Base-by-base conservation (phyloP, 2,797 vertebrate species). In the Tachyglossus aculeatus region DNA sequence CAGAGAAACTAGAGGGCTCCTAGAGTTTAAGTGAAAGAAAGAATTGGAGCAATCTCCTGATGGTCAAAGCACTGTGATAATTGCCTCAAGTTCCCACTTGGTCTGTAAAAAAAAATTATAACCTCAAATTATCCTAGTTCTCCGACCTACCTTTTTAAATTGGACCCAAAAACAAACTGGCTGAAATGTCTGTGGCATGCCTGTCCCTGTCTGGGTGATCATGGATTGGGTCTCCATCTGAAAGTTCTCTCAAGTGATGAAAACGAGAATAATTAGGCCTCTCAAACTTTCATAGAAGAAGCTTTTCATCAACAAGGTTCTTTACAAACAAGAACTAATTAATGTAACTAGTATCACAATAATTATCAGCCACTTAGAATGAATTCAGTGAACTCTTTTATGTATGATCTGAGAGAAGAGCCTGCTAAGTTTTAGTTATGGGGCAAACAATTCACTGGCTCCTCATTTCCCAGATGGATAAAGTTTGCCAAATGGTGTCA, bases 291-390 rank as follows among this genome's bases (percentile, higher is more conserved):
- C 38, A 50, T 16, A 8, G 32, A 63, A 41, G 25, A 66, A 12
- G 24, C 44, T 65, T 32, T 25, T 62, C 68, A 59, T 32, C 24
- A 7, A 24, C 9, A 22, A 52, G 18, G 13, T 9, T 64, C 31
- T 32, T 71, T 61, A 5, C 65, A 81, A 83, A 66, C 22, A 72
- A 16, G 52, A 47, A 32, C 3, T 67, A 76, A 66, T 87, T 87
- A 77, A 76, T 78, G 70, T 71, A 81, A 73, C 77, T 82, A 80
- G 59, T 77, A 85, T 74, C 72, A 82, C 81, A 56, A 55, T 64
- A 72, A 77, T 81, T 67, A 82, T 61, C 50, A 69, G 83, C 72
- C 58, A 69, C 76, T 71, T 78, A 84, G 80, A 39, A 73, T 21
- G 71, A 47, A 71, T 48, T 73, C 21, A 78, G 32, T 50, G 71